phyloP scores from a whole-genome alignment of 2,888 invertebrate species.

The Belgica antarctica region DNA sequence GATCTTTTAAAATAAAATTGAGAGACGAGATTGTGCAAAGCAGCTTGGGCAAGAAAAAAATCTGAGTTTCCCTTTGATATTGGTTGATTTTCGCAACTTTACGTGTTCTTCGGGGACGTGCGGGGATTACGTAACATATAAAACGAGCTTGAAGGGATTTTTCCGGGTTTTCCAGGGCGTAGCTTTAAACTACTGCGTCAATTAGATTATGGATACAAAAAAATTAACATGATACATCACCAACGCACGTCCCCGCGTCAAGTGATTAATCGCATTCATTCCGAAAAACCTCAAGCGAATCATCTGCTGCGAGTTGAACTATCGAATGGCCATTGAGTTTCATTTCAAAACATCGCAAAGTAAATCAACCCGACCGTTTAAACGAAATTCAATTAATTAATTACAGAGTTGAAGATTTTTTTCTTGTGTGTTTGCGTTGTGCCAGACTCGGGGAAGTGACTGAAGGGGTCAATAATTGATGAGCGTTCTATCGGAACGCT shows the following conservation, averaged over 20 bases:
- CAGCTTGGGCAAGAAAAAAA: constrained; percentile 20
- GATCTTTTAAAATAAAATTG: constrained; percentile 13
- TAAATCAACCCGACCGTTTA: constrained; percentile 28
- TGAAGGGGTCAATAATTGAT: background rate
- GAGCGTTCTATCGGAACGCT: constrained; percentile 15
- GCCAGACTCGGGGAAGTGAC: constrained; percentile 1
- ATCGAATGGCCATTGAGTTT: background rate
- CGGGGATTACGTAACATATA: too few species aligned
- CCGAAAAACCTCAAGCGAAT: constrained; percentile 3
- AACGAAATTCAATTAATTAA: constrained; percentile 38
- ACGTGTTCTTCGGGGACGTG: too few species aligned
- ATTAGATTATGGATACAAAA: too few species aligned
- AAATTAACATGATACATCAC: too few species aligned
- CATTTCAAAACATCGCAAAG: background rate
- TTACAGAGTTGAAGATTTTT: constrained; percentile 18
- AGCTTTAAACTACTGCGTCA: too few species aligned
- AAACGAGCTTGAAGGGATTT: too few species aligned
- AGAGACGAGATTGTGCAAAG: background rate
- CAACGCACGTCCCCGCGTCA: too few species aligned
- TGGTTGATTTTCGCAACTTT: constrained; percentile 20
- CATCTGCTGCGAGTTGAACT: constrained; percentile 21
- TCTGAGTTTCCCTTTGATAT: constrained; percentile 34
- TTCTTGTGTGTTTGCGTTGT: background rate
- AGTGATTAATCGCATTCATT: constrained; percentile 4
- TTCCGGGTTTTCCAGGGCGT: too few species aligned